Evolutionary conservation across 2,888 invertebrate species (phyloP), one percentile per base, ranked within the genome.

Genomic region (Phortica magna): DNA sequence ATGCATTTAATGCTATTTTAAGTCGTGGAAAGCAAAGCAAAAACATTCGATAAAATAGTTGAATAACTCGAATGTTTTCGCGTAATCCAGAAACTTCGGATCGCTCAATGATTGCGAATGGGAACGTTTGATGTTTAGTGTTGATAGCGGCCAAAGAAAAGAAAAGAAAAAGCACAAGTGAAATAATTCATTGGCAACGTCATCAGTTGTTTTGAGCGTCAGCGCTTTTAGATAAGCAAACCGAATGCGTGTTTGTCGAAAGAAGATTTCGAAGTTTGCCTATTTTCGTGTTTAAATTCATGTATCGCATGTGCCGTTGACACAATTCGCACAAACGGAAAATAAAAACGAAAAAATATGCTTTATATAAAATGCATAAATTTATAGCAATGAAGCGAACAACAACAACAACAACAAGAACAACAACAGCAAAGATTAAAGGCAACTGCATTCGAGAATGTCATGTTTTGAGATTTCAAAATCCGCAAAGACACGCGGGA

Each of bases 271-370:
- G 31, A 1, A n/a, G n/a, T 31, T 39, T 31, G 41, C 67, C 67
- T n/a, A 31, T 22, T 61, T 55, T n/a, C 55, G 14, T 0, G 48
- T 48, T 9, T 2, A 14, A 48, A 12, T 48, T 48, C 48, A 14
- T 12, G 48, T 48, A 12, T 48, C 14, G 48, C 48, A 14, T 48
- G 48, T 48, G 48, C 10, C 2, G 48, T 14, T 48, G 48, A 48
- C 48, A 48, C 48, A 48, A 48, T 48, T 48, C 48, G 14, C 41
- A 43, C 42, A 43, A 7, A 41, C 42, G 6, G 7, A 83, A 80
- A 85, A 85, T 80, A 85, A 87, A 87, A 83, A 71, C 79, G 79
- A 82, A 78, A 83, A 83, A 84, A 31, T 67, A 10, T 67, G 6
- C 7, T 64, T 19, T 17, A 64, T 64, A 64, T 22, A 67, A 10